Percentiles rank a stretch among this genome's conserved stretches.
Evolutionary conservation across 2,113 vertebrate genomes (phyloP).

Genomic region (Tringa solitaria): DNA sequence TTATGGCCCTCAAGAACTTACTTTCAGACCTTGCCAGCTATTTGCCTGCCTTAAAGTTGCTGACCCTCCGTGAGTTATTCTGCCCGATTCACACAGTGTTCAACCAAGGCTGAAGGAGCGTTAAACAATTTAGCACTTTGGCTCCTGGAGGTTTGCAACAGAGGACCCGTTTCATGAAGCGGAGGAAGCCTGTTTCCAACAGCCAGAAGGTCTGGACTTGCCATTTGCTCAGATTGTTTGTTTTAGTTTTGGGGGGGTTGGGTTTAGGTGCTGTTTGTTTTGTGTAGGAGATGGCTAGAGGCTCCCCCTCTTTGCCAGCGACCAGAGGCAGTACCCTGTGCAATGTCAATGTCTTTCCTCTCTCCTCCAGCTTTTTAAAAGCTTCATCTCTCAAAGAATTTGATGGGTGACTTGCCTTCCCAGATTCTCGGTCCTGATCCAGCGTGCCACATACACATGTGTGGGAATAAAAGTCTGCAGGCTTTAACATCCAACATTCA

Average conservation of each 20-base stretch:
- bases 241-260: not conserved
- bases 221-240: not conserved
- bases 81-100: not conserved
- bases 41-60: not conserved
- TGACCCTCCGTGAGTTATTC: not conserved
- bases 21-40: conserved; percentile 29
- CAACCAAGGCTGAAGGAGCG: not conserved
- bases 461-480: not conserved
- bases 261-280: not conserved
- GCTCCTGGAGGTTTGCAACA: not conserved
- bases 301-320: not conserved
- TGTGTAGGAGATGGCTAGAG: not conserved
- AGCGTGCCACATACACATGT: not conserved
- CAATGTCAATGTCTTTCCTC: not conserved
- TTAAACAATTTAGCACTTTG: not conserved
- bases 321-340: not conserved
- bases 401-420: not conserved
- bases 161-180: not conserved
- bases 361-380: not conserved
- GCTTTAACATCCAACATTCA: not conserved
- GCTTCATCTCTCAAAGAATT: not conserved
- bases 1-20: conserved; percentile 9
- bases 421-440: not conserved
- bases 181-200: not conserved
- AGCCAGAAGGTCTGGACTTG: not conserved